Conservation (phyloP, 2,113 vertebrate species). For the Aspiorhynchus laticeps region DNA sequence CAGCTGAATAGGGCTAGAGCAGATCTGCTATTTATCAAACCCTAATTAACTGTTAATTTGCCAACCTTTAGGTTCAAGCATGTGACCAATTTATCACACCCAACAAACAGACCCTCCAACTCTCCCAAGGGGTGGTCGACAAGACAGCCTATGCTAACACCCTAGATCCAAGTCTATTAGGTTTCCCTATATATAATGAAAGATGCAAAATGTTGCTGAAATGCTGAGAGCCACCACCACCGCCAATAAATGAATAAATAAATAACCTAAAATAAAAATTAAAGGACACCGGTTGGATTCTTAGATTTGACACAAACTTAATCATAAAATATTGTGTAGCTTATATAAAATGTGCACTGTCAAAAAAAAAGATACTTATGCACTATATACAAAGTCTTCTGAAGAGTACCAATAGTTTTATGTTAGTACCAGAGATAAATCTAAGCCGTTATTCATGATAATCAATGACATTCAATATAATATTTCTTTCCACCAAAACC, state of each 20-base stretch:
- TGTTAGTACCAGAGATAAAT: not conserved
- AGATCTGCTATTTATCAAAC: conserved; percentile 84
- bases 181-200: conserved; percentile 13
- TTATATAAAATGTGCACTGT: too few relatives aligned
- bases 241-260: not conserved
- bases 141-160: conserved; percentile 34
- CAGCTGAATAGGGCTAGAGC: conserved; percentile 61
- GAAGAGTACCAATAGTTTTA: not conserved
- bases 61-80: conserved; percentile 80
- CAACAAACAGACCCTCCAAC: conserved; percentile 64
- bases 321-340: not conserved
- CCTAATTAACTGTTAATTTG: conserved; percentile 85
- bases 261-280: not conserved
- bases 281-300: not conserved
- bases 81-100: conserved; percentile 79
- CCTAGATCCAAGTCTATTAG: conserved; percentile 17
- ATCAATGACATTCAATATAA: too few relatives aligned
- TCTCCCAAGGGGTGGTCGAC: conserved; percentile 63
- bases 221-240: not conserved
- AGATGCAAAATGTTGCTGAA: not conserved
- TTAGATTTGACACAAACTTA: not conserved
- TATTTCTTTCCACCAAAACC: too few relatives aligned
- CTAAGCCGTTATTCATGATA: not conserved
- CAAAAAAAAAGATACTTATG: too few relatives aligned
- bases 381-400: too few relatives aligned